phyloP scores from a whole-genome alignment of 2,888 invertebrate species.

The Tillus elongatus region DNA sequence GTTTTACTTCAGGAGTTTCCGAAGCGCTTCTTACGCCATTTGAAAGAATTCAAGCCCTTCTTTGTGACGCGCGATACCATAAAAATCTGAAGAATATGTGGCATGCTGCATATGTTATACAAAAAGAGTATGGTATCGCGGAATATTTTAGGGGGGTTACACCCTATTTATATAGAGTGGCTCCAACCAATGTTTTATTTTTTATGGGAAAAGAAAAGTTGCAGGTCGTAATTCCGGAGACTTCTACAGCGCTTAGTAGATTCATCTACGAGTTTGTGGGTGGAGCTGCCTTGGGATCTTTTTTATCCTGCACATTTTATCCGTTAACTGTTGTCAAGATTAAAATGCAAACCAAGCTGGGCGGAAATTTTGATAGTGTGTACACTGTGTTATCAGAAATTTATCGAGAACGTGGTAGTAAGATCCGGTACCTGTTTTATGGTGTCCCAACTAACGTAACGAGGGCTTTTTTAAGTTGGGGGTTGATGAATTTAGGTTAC shows the following conservation, averaged over 20 bases:
- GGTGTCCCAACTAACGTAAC: slow-evolving; percentile 85
- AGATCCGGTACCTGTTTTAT: slow-evolving; percentile 67
- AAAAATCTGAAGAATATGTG: not conserved
- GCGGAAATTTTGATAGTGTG: slow-evolving; percentile 59
- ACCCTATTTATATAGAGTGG: not conserved
- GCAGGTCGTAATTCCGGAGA: not conserved
- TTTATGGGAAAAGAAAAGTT: not conserved
- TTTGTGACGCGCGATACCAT: not conserved
- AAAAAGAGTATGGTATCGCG: not conserved
- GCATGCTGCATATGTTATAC: not conserved
- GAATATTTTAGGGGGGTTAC: not conserved
- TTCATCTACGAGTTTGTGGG: slow-evolving; percentile 47
- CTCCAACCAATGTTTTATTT: slow-evolving; percentile 2
- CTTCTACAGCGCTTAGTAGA: not conserved
- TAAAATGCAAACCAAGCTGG: slow-evolving; percentile 78
- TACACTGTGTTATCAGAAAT: slow-evolving; percentile 54
- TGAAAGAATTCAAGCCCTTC: slow-evolving; percentile 50
- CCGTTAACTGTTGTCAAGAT: slow-evolving; percentile 91
- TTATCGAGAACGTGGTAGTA: slow-evolving; percentile 63
- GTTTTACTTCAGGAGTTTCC: not conserved
- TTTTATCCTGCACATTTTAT: slow-evolving; percentile 82
- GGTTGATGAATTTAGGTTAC: slow-evolving; percentile 86
- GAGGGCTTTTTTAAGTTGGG: slow-evolving; percentile 90
- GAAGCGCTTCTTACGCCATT: not conserved
- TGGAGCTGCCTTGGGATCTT: slow-evolving; percentile 85